Evolutionary conservation across 2,113 vertebrate genomes (phyloP), one percentile per base, ranked within the genome.

Genomic region (Ranitomeya imitator): DNA sequence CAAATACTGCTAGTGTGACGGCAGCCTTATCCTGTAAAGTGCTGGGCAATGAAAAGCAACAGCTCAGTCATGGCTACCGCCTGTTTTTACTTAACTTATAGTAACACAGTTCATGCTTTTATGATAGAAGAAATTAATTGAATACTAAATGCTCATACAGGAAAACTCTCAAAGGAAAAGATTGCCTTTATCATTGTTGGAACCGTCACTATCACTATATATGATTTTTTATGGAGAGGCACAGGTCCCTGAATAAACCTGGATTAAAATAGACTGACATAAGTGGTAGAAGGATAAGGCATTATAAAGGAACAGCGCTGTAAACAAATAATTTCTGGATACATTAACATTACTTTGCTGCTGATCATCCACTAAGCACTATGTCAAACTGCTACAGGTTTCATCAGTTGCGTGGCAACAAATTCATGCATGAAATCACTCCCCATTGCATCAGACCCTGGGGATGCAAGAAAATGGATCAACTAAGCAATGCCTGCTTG

Each of bases 351-450:
- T 82, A 51, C 59, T 83, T 45, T 52, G 12, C 60, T 67, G 60
- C 19, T 67, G 45, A 52, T 83, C 81, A 54, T 69, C 45, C 52
- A 67, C 37, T 12, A 69, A 69, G 63, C 51, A 52, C 37, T 31
- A 51, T 60, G 52, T 60, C 85, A 86, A 51, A 51, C 16, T 61
- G 51, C 61, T 78, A 61, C 73, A 74, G 54, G 85, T 59, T 63
- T 77, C 31, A 77, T 37, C 69, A 51, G 84, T 86, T 77, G 85
- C 85, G 63, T 86, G 73, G 85, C 85, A 86, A 86, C 85, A 86
- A 86, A 77, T 77, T 77, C 55, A 86, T 77, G 71, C 85, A 86
- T 76, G 71, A 86, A 86, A 86, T 76, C 55, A 76, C 54, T 55
- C 54, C 61, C 51, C 21, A 83, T 83, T 69, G 79, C 79, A 61